These are phyloP conservation scores for Caenorhabditis angaria DNA, from an alignment of 2,888 invertebrate species.

Conservation along the genomic window DNA sequence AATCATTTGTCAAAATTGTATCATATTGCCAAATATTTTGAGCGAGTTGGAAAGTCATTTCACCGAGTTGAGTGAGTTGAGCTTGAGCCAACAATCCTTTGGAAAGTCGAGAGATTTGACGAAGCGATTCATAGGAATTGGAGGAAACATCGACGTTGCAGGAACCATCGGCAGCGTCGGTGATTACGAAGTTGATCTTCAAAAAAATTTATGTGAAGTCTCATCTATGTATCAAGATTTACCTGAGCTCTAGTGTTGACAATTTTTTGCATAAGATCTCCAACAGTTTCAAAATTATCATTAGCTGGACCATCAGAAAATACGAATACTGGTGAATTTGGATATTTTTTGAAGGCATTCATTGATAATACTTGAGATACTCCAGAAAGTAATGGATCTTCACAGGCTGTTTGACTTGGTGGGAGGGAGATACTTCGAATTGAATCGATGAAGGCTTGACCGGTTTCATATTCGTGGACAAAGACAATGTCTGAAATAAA, in stretches of 20 bases:
- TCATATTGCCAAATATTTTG: slow-evolving; percentile 30
- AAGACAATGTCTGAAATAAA: slow-evolving; percentile 38
- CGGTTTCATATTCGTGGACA: slow-evolving; percentile 29
- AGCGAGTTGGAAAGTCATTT: slow-evolving; percentile 28
- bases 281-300: slow-evolving; percentile 36
- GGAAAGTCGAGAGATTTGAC: slow-evolving; percentile 23
- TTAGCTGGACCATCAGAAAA: slow-evolving; percentile 56
- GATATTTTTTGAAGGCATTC: slow-evolving; percentile 43
- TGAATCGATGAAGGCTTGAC: slow-evolving; percentile 25
- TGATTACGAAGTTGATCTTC: slow-evolving; percentile 45
- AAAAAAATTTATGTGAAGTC: not conserved
- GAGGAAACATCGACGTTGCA: slow-evolving; percentile 50
- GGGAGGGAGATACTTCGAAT: slow-evolving; percentile 37
- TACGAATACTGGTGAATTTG: slow-evolving; percentile 56
- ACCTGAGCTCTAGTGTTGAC: slow-evolving; percentile 34
- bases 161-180: slow-evolving; percentile 34
- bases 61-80: slow-evolving; percentile 27
- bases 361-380: slow-evolving; percentile 29
- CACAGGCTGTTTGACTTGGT: slow-evolving; percentile 50
- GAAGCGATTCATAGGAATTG: slow-evolving; percentile 19
- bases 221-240: not conserved
- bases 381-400: slow-evolving; percentile 47
- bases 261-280: slow-evolving; percentile 41
- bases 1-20: slow-evolving; percentile 51
- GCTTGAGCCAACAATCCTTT: slow-evolving; percentile 42